Conservation (phyloP, 2,113 vertebrate genomes). For the Chrysochloris asiatica region DNA sequence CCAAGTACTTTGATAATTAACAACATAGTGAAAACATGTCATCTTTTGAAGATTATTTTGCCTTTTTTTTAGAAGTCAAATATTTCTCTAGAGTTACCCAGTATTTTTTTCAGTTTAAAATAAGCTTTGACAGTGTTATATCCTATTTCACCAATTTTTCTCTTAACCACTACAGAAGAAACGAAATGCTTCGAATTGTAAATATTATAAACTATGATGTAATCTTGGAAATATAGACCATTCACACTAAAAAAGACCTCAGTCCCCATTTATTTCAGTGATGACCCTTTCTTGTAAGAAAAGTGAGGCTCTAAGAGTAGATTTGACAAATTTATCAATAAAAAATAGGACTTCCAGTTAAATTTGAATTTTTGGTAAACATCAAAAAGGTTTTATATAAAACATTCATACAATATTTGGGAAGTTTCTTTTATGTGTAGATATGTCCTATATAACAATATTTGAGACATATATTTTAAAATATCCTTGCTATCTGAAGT, state of each 20-base stretch:
- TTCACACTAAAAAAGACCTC: neutral
- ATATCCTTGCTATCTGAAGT: neutral
- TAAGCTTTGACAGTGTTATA: neutral
- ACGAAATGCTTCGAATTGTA: neutral
- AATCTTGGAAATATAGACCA: neutral
- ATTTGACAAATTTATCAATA: neutral
- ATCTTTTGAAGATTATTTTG: neutral
- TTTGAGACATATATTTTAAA: no score
- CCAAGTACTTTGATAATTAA: neutral
- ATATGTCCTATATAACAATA: neutral
- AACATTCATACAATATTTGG: neutral
- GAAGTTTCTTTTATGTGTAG: neutral
- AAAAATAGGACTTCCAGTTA: neutral
- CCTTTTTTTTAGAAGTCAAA: neutral
- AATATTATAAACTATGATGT: neutral
- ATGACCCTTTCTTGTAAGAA: neutral
- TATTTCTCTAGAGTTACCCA: neutral
- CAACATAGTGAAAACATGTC: neutral
- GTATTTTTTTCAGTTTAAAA: neutral
- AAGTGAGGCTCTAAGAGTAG: neutral
- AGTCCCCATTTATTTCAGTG: neutral
- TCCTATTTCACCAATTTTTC: neutral
- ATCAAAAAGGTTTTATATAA: neutral
- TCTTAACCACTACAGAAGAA: neutral
- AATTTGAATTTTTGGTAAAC: neutral